phyloP scores from a whole-genome alignment of 2,888 invertebrate species.

The Prosopocoilus inquinatus region DNA sequence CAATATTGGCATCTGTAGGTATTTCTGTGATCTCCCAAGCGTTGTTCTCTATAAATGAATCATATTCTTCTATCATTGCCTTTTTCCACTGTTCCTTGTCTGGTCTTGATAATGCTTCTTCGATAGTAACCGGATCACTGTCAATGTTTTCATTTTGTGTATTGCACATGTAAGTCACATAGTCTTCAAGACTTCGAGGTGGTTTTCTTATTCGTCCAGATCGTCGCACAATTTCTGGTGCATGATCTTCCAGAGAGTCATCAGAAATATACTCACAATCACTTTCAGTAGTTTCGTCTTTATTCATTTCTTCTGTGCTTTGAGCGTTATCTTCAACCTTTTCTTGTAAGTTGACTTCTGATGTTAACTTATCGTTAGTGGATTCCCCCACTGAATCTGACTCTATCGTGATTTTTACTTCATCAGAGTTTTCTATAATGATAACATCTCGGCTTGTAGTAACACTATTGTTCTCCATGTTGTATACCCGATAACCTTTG shows the following conservation, averaged over 20 bases:
- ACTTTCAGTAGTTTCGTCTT: neutral
- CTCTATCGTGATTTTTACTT: neutral
- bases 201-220: slow-evolving; percentile 22
- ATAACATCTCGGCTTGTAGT: slow-evolving; percentile 17
- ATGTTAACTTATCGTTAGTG: neutral
- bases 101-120: slow-evolving; percentile 30
- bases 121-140: slow-evolving; percentile 23
- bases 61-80: slow-evolving; percentile 35
- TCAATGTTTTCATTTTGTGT: neutral
- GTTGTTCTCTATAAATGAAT: slow-evolving; percentile 33
- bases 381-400: neutral
- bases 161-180: slow-evolving; percentile 24
- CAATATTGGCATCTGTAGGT: slow-evolving; percentile 26
- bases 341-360: neutral
- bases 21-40: slow-evolving; percentile 32
- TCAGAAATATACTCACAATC: slow-evolving; percentile 2
- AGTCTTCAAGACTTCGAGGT: slow-evolving; percentile 23
- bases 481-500: slow-evolving; percentile 20
- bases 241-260: neutral
- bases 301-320: neutral
- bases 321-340: neutral
- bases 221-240: slow-evolving; percentile 18
- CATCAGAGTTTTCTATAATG: slow-evolving; percentile 5
- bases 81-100: slow-evolving; percentile 26
- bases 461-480: slow-evolving; percentile 14